phyloP scores from a whole-genome alignment of 2,797 vertebrate species.

The Channa striata region DNA sequence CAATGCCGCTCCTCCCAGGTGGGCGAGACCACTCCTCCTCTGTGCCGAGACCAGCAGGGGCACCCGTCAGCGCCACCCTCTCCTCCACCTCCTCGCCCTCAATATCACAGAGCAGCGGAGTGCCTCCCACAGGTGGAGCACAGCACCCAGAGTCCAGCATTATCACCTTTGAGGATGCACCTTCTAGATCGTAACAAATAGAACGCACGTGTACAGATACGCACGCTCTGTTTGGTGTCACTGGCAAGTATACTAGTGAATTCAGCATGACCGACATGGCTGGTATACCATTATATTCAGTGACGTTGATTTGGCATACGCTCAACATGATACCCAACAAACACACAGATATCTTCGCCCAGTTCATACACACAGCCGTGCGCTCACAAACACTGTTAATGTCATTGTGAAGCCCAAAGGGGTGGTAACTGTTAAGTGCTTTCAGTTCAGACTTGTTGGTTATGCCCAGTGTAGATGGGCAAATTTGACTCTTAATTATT shows the following conservation, averaged over 20 bases:
- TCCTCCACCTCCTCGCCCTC: slow-evolving; percentile 68
- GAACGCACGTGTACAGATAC: slow-evolving; percentile 34
- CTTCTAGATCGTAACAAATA: slow-evolving; percentile 87
- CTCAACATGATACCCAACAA: slow-evolving; percentile 40
- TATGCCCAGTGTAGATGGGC: slow-evolving; percentile 44
- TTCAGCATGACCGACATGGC: slow-evolving; percentile 37
- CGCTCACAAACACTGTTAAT: slow-evolving; percentile 51
- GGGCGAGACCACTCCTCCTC: slow-evolving; percentile 69
- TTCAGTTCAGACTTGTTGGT: slow-evolving; percentile 58
- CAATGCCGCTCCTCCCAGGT: slow-evolving; percentile 78
- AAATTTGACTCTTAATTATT: slow-evolving; percentile 28
- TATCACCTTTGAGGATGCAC: slow-evolving; percentile 93
- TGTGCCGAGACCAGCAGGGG: slow-evolving; percentile 39
- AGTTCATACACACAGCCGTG: slow-evolving; percentile 43
- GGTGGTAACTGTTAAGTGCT: slow-evolving; percentile 51
- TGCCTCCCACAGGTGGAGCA: slow-evolving; percentile 54
- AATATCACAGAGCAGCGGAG: slow-evolving; percentile 64
- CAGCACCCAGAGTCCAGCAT: slow-evolving; percentile 90
- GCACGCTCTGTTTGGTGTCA: slow-evolving; percentile 45
- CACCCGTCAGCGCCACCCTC: slow-evolving; percentile 58
- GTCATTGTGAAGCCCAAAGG: slow-evolving; percentile 38
- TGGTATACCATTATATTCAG: slow-evolving; percentile 54
- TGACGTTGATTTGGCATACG: slow-evolving; percentile 50
- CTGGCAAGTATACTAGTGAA: slow-evolving; percentile 53
- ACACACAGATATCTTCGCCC: slow-evolving; percentile 36